These are phyloP conservation scores for Diarsia dahlii DNA, from an alignment of 2,888 invertebrate species.

Conservation along the genomic window DNA sequence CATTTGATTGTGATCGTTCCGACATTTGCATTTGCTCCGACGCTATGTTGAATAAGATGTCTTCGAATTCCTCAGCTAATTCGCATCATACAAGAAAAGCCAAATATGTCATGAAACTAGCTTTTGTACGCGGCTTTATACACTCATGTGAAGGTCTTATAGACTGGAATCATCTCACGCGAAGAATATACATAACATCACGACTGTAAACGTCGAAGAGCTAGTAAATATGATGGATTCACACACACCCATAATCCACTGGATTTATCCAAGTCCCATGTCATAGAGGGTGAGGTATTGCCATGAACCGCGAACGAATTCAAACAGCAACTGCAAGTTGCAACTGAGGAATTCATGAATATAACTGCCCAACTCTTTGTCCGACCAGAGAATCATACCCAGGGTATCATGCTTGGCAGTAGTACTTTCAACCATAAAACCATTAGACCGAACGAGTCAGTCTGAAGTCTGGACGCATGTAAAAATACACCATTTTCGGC, in stretches of 20 bases:
- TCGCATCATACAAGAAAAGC: neutral
- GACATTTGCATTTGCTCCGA: constrained; percentile 26
- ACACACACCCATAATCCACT: neutral
- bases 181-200: neutral
- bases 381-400: neutral
- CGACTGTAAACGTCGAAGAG: neutral
- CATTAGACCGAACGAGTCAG: neutral
- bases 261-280: too few relatives aligned
- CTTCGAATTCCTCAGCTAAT: constrained; percentile 7
- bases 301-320: too few relatives aligned
- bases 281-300: too few relatives aligned
- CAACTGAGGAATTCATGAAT: too few relatives aligned
- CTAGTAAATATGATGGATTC: neutral
- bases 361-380: neutral
- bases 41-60: neutral
- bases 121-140: neutral
- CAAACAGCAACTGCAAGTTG: too few relatives aligned
- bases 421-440: neutral
- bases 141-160: neutral
- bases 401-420: neutral
- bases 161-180: too few relatives aligned
- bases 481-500: too few relatives aligned
- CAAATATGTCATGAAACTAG: neutral
- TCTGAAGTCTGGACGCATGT: neutral
- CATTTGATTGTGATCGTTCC: constrained; percentile 40